phyloP scores from a whole-genome alignment of 2,113 vertebrate species.

The Cochlearius cochlearius region DNA sequence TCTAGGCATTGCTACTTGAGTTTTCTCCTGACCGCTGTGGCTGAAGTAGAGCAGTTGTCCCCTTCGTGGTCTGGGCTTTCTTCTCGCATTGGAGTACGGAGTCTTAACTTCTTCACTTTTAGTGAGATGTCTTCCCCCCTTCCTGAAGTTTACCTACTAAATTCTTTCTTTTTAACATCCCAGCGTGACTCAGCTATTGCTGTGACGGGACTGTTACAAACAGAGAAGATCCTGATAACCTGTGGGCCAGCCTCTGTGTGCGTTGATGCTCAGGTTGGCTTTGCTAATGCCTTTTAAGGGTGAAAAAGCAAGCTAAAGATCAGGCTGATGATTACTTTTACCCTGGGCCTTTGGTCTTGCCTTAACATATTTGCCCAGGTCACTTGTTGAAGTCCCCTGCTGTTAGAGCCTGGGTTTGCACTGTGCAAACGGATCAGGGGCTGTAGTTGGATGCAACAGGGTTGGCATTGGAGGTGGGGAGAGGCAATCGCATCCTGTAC shows the following conservation, averaged over 20 bases:
- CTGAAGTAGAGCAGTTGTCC: not conserved
- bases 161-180: not conserved
- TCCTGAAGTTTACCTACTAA: not conserved
- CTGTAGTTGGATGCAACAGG: not conserved
- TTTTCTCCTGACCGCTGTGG: not conserved
- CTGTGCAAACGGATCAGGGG: not conserved
- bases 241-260: not conserved
- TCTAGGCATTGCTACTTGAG: not conserved
- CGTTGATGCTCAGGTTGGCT: not conserved
- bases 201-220: not conserved
- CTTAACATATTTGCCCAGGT: not conserved
- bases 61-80: rapidly evolving
- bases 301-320: not conserved
- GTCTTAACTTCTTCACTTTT: not conserved
- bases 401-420: not conserved
- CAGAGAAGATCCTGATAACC: not conserved
- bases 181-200: not conserved
- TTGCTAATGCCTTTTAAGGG: not conserved
- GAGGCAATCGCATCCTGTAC: not conserved
- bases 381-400: not conserved
- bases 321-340: not conserved
- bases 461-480: not conserved
- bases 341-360: not conserved
- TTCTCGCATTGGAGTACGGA: not conserved
- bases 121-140: not conserved